Evolutionary conservation across 2,888 invertebrate genomes (phyloP), one percentile per base, ranked within the genome.

Genomic region (Polylopha cassiicola): DNA sequence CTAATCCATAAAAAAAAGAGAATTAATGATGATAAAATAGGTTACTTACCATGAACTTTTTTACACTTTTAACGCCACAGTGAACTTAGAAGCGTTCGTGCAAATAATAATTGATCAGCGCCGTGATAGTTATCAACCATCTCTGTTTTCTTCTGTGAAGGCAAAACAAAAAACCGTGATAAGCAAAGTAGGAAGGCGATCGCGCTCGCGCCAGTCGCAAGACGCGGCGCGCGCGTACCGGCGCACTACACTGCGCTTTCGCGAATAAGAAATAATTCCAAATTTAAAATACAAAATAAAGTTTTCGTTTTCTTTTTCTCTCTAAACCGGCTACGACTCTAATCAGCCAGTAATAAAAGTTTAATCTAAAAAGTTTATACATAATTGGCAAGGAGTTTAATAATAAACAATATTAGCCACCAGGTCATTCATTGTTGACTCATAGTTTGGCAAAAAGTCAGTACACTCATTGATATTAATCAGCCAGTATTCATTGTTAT

Each of bases 371-470:
- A n/a, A n/a, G n/a, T n/a, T n/a, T n/a, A n/a, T n/a, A n/a, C n/a
- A n/a, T n/a, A n/a, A n/a, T n/a, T n/a, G n/a, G n/a, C n/a, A n/a
- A n/a, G n/a, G n/a, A n/a, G n/a, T n/a, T n/a, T n/a, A n/a, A n/a
- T n/a, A n/a, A n/a, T n/a, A n/a, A n/a, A n/a, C n/a, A n/a, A n/a
- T n/a, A n/a, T n/a, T n/a, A n/a, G n/a, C n/a, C n/a, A n/a, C n/a
- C 21, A 10, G 17, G n/a, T 22, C 48, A 46, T 28, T 34, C 37
- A 44, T 47, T 50, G 46, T 34, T 53, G 58, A 61, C 47, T 61
- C 59, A 60, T 45, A 44, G 50, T 64, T 69, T 73, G 73, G 70
- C 68, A 65, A 58, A 59, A 57, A 58, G 46, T 53, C 51, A 52
- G 52, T 47, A 57, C 50, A 64, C 52, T 68, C 62, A 65, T 63